A percentile compares a stretch with the other conserved stretches of the same genome.
Conservation (phyloP, 1,140 invertebrate species). For the Propsilocerus akamusi region DNA sequence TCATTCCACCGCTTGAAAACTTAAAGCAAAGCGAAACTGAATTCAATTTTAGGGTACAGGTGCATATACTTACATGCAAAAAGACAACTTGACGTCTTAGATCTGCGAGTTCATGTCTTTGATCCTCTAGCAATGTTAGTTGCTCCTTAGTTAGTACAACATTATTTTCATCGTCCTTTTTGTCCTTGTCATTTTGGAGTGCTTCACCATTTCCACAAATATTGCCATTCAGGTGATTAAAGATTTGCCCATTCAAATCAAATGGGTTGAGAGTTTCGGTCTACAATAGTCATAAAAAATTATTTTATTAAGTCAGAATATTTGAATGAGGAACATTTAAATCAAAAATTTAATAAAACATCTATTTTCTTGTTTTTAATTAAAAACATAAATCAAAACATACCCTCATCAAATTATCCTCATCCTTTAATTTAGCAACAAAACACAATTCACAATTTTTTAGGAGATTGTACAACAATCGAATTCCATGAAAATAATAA, state of each 20-base stretch:
- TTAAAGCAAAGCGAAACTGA: too few relatives aligned
- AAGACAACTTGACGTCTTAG: constrained; percentile 57
- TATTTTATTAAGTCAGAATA: constrained; percentile 6
- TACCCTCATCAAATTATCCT: constrained; percentile 41
- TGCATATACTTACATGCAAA: constrained; percentile 47
- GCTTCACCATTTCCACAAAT: constrained; percentile 12
- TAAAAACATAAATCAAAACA: constrained; percentile 20
- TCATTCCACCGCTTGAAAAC: too few relatives aligned
- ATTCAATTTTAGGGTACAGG: too few relatives aligned
- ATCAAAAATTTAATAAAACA: constrained; percentile 5
- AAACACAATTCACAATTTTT: constrained; percentile 4
- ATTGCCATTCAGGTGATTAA: constrained; percentile 30
- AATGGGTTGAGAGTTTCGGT: constrained; percentile 76
- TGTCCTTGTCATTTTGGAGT: constrained; percentile 23
- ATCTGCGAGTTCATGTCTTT: constrained; percentile 47
- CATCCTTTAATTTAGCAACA: constrained; percentile 16
- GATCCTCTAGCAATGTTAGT: constrained; percentile 28
- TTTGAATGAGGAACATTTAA: constrained; percentile 9
- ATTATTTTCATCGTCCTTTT: constrained; percentile 30
- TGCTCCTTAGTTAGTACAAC: constrained; percentile 28
- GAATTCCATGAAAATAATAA: constrained; percentile 7
- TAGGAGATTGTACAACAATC: constrained; percentile 6
- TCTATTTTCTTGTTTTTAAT: constrained; percentile 5
- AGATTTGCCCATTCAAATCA: constrained; percentile 59
- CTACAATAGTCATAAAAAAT: constrained; percentile 21